phyloP scores from a whole-genome alignment of 2,888 invertebrate genomes.

The Zelleria hepariella region DNA sequence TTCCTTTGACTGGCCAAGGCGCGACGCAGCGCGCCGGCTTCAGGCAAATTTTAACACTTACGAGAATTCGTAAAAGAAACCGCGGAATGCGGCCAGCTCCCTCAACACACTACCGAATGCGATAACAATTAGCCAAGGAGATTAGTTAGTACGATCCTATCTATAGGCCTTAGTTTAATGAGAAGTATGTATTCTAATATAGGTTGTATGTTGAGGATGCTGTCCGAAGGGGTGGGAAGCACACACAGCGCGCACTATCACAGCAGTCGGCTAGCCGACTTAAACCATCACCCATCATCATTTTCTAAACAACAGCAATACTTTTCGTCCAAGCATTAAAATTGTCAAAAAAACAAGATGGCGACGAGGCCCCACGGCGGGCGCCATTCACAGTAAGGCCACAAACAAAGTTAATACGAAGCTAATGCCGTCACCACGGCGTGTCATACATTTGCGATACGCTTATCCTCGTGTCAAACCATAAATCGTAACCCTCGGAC shows the following conservation, averaged over 20 bases:
- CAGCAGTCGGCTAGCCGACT: slow-evolving; percentile 52
- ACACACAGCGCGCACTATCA: slow-evolving; percentile 68
- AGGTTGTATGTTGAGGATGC: slow-evolving; percentile 32
- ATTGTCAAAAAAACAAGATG: slow-evolving; percentile 23
- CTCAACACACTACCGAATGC: slow-evolving; percentile 34
- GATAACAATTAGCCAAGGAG: slow-evolving; percentile 28
- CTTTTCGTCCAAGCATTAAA: slow-evolving; percentile 2
- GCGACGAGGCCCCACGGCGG: slow-evolving; percentile 44
- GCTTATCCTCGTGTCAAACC: slow-evolving; percentile 21
- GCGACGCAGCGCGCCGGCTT: slow-evolving; percentile 1
- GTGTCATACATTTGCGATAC: slow-evolving; percentile 42
- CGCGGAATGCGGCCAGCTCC: slow-evolving; percentile 29
- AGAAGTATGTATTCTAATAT: slow-evolving; percentile 17
- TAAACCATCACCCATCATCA: slow-evolving; percentile 7
- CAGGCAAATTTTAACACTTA: not conserved
- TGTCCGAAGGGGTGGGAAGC: slow-evolving; percentile 36
- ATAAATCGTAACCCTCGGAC: slow-evolving; percentile 35
- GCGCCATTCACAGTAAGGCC: slow-evolving; percentile 64
- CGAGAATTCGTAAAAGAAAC: slow-evolving; percentile 1
- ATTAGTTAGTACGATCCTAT: slow-evolving; percentile 33
- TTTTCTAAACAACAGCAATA: slow-evolving; percentile 5
- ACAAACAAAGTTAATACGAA: slow-evolving; percentile 63
- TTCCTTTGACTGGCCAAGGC: not conserved
- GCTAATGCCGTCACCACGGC: slow-evolving; percentile 43
- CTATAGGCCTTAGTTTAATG: slow-evolving; percentile 45